A percentile compares a stretch with the other conserved stretches of the same genome.
Conservation (phyloP, 2,797 vertebrate species). For the Lepus oiostolus region DNA sequence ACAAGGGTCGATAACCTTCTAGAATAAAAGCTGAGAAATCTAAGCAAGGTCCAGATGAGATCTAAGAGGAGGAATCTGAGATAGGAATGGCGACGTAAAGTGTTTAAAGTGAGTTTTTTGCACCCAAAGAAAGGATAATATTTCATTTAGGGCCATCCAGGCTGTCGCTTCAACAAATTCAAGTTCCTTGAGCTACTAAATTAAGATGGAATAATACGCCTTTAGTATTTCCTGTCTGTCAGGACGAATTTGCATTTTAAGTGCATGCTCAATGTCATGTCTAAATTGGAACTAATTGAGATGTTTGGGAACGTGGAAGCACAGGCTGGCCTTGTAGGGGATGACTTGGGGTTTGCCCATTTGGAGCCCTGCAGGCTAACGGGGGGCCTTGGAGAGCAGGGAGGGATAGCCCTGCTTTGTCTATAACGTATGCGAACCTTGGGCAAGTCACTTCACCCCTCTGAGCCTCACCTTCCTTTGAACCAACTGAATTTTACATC, state of each 20-base stretch:
- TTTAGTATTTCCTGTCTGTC: constrained; percentile 70
- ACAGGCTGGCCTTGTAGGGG: background rate
- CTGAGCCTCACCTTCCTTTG: background rate
- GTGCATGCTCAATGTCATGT: constrained; percentile 19
- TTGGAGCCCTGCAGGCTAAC: background rate
- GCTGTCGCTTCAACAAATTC: constrained; percentile 39
- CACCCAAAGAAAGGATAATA: constrained; percentile 51
- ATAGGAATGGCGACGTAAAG: background rate
- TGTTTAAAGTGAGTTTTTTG: constrained; percentile 31
- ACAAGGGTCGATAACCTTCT: background rate
- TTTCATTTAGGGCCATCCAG: constrained; percentile 25
- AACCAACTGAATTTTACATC: constrained; percentile 1
- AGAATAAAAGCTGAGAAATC: constrained; percentile 37
- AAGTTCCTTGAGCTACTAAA: constrained; percentile 58
- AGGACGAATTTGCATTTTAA: constrained; percentile 75
- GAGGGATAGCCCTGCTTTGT: background rate
- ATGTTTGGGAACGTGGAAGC: background rate
- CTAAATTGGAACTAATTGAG: constrained; percentile 73
- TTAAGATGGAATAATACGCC: constrained; percentile 24
- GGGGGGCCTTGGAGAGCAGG: too few species aligned
- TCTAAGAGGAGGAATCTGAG: background rate
- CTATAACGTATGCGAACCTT: background rate
- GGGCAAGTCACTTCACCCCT: background rate
- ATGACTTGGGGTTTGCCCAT: background rate
- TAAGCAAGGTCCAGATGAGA: background rate